These are phyloP conservation scores for Anagyrus pseudococci DNA, from an alignment of 2,888 invertebrate genomes.

Conservation along the genomic window DNA sequence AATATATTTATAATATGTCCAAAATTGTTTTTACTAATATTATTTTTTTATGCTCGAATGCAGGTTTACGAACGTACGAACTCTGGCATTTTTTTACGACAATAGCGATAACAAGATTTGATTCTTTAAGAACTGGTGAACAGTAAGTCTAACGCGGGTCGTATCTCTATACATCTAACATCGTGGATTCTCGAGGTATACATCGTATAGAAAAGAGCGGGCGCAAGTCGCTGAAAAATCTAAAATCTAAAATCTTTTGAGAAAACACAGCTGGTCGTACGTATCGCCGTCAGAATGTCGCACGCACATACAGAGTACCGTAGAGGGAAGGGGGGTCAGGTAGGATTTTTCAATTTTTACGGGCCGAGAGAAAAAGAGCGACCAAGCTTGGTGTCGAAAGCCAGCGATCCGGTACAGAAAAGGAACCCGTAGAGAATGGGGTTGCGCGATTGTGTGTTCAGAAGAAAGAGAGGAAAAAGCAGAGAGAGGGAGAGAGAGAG, in stretches of 20 bases:
- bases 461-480: conserved; percentile 17
- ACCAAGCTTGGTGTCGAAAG: conserved; percentile 15
- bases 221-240: conserved; percentile 37
- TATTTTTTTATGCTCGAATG: too few species aligned
- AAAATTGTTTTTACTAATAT: too few species aligned
- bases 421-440: conserved; percentile 30
- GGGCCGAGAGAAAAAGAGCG: conserved; percentile 17
- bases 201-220: conserved; percentile 4
- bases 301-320: background rate
- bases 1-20: too few species aligned
- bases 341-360: conserved; percentile 39
- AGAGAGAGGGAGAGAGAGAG: conserved; percentile 28
- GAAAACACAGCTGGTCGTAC: conserved; percentile 59
- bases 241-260: conserved; percentile 54
- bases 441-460: background rate
- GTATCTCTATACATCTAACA: too few species aligned
- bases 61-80: too few species aligned
- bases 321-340: conserved; percentile 20
- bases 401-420: conserved; percentile 8
- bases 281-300: too few species aligned
- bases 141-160: too few species aligned
- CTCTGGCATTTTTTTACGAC: too few species aligned
- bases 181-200: too few species aligned
- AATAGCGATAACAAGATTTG: too few species aligned
- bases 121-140: too few species aligned